Conservation (phyloP, 2,888 invertebrate species). For the Bellardia bayeri region DNA sequence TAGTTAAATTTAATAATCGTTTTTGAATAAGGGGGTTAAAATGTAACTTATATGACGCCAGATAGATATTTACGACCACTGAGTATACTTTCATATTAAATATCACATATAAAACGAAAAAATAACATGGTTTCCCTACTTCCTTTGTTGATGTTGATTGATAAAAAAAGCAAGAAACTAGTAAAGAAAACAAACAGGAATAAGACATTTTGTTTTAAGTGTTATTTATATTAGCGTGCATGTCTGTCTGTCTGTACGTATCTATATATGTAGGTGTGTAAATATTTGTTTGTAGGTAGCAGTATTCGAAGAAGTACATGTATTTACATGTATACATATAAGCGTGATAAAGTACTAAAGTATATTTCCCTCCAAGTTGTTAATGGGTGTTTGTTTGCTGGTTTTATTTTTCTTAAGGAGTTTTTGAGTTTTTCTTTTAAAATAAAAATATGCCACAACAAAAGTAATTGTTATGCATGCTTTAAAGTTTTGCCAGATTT, state of each 20-base stretch:
- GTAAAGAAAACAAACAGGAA: constrained; percentile 42
- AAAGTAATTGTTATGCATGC: constrained; percentile 72
- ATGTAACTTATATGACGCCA: too few species aligned
- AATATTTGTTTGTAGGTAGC: background rate
- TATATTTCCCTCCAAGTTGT: constrained; percentile 14
- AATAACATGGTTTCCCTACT: background rate
- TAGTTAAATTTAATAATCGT: too few species aligned
- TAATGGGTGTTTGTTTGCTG: constrained; percentile 24
- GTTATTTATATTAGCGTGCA: constrained; percentile 39
- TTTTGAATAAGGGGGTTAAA: too few species aligned
- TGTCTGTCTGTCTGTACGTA: background rate
- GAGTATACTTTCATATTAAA: too few species aligned
- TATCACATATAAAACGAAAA: background rate
- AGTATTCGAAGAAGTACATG: background rate
- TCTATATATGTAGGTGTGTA: background rate
- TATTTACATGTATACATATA: constrained; percentile 31
- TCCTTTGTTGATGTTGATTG: too few species aligned
- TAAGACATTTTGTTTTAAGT: constrained; percentile 63
- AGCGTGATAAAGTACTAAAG: constrained; percentile 64
- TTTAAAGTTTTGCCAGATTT: constrained; percentile 63
- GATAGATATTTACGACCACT: too few species aligned
- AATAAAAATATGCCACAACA: constrained; percentile 69
- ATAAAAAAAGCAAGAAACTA: background rate
- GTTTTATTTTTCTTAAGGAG: constrained; percentile 34
- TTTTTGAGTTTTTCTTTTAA: constrained; percentile 49